phyloP scores from a whole-genome alignment of 1,140 invertebrate genomes.

The Drosophila prosaltans region DNA sequence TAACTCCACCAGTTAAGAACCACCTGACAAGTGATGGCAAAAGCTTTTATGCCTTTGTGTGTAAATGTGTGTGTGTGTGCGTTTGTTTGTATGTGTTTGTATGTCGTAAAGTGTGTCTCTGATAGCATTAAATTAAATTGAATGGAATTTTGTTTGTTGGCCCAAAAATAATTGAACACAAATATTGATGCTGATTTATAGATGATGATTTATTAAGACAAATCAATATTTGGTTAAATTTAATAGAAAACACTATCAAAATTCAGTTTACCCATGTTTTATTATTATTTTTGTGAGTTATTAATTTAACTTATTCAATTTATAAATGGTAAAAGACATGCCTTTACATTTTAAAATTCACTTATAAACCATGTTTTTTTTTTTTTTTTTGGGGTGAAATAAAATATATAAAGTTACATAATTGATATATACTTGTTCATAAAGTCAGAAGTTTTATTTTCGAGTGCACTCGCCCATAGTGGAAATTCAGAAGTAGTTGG shows the following conservation, averaged over 20 bases:
- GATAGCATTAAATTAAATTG: constrained; percentile 6
- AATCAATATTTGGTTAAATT: not conserved
- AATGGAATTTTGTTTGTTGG: not conserved
- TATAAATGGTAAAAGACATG: too few relatives aligned
- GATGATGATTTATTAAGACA: not conserved
- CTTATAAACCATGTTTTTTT: too few relatives aligned
- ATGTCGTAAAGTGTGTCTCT: not conserved
- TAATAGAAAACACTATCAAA: not conserved
- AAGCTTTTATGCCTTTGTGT: not conserved
- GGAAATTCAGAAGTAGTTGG: constrained; percentile 39
- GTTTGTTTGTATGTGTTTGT: not conserved
- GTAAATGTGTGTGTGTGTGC: not conserved
- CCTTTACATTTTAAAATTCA: too few relatives aligned
- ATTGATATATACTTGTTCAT: too few relatives aligned
- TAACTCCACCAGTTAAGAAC: constrained; percentile 25
- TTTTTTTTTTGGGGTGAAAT: too few relatives aligned
- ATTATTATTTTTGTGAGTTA: not conserved
- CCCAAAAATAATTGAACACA: constrained; percentile 39
- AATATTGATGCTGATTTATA: constrained; percentile 31
- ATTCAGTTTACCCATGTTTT: not conserved
- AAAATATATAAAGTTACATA: too few relatives aligned
- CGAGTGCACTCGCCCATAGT: constrained; percentile 18
- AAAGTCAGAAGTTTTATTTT: not conserved
- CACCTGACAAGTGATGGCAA: constrained; percentile 40
- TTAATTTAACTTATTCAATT: not conserved